phyloP scores from a whole-genome alignment of 1,140 invertebrate genomes.

The Whitmania pigra region DNA sequence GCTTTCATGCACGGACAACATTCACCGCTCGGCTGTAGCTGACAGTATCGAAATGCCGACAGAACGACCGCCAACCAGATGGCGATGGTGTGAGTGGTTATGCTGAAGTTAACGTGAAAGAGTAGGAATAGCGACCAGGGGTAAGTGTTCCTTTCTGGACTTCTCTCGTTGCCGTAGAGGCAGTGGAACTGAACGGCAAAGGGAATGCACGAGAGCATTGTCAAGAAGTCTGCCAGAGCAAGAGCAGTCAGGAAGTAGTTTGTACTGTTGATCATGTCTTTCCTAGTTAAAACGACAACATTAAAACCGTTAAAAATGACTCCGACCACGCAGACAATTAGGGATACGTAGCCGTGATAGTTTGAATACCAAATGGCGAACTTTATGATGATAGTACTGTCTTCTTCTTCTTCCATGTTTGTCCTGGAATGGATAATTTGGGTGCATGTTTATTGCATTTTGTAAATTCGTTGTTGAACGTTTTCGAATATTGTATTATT shows the following conservation, averaged over 20 bases:
- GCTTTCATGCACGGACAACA: neutral
- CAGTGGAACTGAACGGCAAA: conserved; percentile 56
- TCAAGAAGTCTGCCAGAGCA: conserved; percentile 67
- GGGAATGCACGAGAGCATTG: conserved; percentile 74
- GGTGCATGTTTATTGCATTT: no score
- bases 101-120: conserved; percentile 50
- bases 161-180: conserved; percentile 25
- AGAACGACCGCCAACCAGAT: conserved; percentile 80
- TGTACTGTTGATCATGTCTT: conserved; percentile 67
- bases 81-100: conserved; percentile 76
- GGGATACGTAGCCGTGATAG: conserved; percentile 56
- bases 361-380: conserved; percentile 36
- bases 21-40: conserved; percentile 58
- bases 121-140: conserved; percentile 35
- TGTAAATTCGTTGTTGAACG: no score
- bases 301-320: conserved; percentile 77
- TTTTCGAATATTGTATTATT: no score
- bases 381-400: no score
- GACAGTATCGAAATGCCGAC: conserved; percentile 79
- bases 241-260: conserved; percentile 70
- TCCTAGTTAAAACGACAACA: conserved; percentile 70
- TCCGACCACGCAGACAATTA: conserved; percentile 69
- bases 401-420: no score
- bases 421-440: no score
- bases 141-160: conserved; percentile 14